Base-by-base conservation (phyloP, 2,797 vertebrate genomes). In the Lepilemur septentrionalis region DNA sequence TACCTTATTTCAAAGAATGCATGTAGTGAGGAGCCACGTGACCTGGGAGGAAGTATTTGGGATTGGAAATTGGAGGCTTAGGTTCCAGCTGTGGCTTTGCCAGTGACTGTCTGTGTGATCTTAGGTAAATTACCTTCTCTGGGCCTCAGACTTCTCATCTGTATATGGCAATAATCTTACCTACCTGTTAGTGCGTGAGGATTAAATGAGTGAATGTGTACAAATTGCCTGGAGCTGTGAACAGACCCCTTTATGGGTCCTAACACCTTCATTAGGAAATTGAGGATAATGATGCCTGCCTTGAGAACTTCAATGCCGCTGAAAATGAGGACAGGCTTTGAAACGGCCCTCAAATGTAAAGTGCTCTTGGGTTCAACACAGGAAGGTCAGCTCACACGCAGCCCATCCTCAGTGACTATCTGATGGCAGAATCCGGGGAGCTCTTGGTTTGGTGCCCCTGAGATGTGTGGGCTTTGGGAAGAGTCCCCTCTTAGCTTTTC, bases 31-130 rank as follows among this genome's bases (percentile, higher is more conserved):
- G 28, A 41, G 41, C 15, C 20, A 0, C 32, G 7, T 1, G 43
- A 50, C 43, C 55, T 32, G 69, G 38, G 30, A 75, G n/a, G 32
- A n/a, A 11, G 48, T 12, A n/a, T 50, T 30, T 28, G 35, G 41
- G 59, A 43, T 43, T 72, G 9, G 38, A 70, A 75, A 75, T 30
- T 73, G 35, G 52, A 63, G 35, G 35, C 5, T 84, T 4, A 1
- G 43, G 4, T 94, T 93, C 67, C 28, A 46, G 20, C 32, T 75
- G 30, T 86, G 59, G 11, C 76, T 92, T 91, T 84, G 85, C 41
- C 43, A 5, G 59, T 5, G 17, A n/a, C 13, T 79, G 1, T 30
- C 50, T 43, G 7, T 63, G 57, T 87, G 57, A 50, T 18, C 32
- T 35, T 55, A 30, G 43, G 35, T 46, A 67, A 81, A 20, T 52